Percentiles rank a stretch among this genome's conserved stretches.
Conservation (phyloP, 92 coral and sea anemone genomes). For the Zoanthus sansibaricus region DNA sequence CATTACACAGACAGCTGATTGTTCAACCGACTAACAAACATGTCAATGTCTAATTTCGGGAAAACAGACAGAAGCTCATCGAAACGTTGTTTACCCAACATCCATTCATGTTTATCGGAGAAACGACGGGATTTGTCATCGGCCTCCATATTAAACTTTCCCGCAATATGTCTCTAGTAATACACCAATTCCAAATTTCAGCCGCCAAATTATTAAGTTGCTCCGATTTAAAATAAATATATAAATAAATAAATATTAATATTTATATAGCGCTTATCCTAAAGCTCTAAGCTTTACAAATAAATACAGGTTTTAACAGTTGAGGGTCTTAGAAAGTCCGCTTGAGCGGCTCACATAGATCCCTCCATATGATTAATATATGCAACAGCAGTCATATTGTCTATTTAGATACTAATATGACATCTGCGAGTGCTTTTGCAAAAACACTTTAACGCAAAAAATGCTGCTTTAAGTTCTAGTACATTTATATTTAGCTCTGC, state of each 20-base stretch:
- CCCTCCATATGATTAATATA: conserved; percentile 69
- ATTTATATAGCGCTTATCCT: too few species aligned
- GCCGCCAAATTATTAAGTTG: conserved; percentile 58
- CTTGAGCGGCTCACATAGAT: too few species aligned
- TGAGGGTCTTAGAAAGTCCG: too few species aligned
- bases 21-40: conserved; percentile 80
- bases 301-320: too few species aligned
- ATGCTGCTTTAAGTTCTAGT: conserved; percentile 69
- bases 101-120: conserved; percentile 78
- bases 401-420: conserved; percentile 25
- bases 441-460: conserved; percentile 64
- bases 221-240: too few species aligned
- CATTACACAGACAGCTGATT: conserved; percentile 60
- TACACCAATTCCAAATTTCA: conserved; percentile 75
- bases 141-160: too few species aligned
- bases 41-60: conserved; percentile 61
- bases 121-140: conserved; percentile 62
- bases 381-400: conserved; percentile 69
- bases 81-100: conserved; percentile 47
- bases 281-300: too few species aligned
- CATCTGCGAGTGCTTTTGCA: conserved; percentile 25
- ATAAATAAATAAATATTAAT: too few species aligned
- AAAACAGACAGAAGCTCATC: conserved; percentile 37
- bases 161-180: conserved; percentile 47
- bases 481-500: conserved; percentile 58